Conservation (phyloP, 2,888 invertebrate species). For the Plagodis pulveraria region DNA sequence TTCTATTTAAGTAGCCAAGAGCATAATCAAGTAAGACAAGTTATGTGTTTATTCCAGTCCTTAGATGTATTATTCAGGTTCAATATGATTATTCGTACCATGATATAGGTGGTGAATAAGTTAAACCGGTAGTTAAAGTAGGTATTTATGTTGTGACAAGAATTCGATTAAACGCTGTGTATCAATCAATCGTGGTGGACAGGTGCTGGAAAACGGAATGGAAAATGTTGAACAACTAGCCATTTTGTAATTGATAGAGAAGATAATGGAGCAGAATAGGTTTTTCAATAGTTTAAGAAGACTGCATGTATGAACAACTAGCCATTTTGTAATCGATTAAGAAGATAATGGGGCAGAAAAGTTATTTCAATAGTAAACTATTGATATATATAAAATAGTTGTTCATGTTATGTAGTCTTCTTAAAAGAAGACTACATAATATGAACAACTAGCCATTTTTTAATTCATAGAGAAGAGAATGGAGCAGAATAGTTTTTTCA, state of each 20-base stretch:
- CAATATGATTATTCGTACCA: not conserved
- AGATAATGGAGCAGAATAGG: constrained; percentile 11
- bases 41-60: constrained; percentile 4
- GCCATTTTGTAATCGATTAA: no score
- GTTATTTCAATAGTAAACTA: no score
- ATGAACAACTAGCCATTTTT: constrained; percentile 19
- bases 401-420: no score
- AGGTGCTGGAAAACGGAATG: constrained; percentile 32
- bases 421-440: no score
- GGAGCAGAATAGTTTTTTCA: not conserved
- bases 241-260: constrained; percentile 25
- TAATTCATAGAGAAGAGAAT: constrained; percentile 26
- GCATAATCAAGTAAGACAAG: constrained; percentile 21
- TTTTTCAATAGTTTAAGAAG: no score
- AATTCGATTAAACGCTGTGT: constrained; percentile 30
- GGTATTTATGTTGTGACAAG: constrained; percentile 26
- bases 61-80: constrained; percentile 2
- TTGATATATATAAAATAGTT: no score
- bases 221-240: constrained; percentile 24
- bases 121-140: constrained; percentile 13
- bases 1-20: constrained; percentile 22
- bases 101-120: constrained; percentile 11
- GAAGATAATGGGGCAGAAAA: no score
- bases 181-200: constrained; percentile 37
- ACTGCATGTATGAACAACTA: no score